A percentile compares a stretch with the other conserved stretches of the same genome.
These are phyloP conservation scores for Bombyx mandarina DNA, from an alignment of 1,140 invertebrate species.

Conservation along the genomic window DNA sequence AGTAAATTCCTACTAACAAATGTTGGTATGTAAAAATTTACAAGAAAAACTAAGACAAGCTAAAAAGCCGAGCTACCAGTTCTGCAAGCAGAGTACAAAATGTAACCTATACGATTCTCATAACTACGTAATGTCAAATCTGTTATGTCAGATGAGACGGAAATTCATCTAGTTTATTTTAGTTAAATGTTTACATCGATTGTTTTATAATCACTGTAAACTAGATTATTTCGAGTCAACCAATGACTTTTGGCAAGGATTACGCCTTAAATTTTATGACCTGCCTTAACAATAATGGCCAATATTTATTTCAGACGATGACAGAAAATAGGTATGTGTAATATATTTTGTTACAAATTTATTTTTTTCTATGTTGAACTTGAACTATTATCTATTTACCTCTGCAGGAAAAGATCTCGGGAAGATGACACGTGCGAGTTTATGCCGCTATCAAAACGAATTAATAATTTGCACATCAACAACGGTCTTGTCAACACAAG, in stretches of 20 bases:
- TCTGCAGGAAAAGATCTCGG: slow-evolving; percentile 76
- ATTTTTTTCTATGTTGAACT: background rate
- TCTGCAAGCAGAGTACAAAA: too few species aligned
- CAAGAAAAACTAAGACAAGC: too few species aligned
- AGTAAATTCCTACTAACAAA: too few species aligned
- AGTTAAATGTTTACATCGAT: too few species aligned
- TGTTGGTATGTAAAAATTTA: too few species aligned
- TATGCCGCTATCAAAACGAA: slow-evolving; percentile 82
- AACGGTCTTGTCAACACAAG: slow-evolving; percentile 44
- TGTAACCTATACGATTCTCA: too few species aligned
- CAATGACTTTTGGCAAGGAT: slow-evolving; percentile 55
- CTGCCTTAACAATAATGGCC: slow-evolving; percentile 44
- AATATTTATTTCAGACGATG: slow-evolving; percentile 48
- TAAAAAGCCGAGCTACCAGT: too few species aligned
- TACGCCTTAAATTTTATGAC: slow-evolving; percentile 31
- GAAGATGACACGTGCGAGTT: slow-evolving; percentile 82
- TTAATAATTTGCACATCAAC: slow-evolving; percentile 85
- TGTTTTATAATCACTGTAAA: background rate
- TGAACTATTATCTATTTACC: slow-evolving; percentile 5
- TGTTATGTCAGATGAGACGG: too few species aligned
- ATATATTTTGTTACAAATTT: background rate
- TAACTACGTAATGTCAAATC: too few species aligned
- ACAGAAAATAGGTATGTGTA: slow-evolving; percentile 56
- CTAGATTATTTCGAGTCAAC: slow-evolving; percentile 3
- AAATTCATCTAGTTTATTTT: too few species aligned